Conservation (phyloP, 2,888 invertebrate genomes). For the Orthosia gothica region DNA sequence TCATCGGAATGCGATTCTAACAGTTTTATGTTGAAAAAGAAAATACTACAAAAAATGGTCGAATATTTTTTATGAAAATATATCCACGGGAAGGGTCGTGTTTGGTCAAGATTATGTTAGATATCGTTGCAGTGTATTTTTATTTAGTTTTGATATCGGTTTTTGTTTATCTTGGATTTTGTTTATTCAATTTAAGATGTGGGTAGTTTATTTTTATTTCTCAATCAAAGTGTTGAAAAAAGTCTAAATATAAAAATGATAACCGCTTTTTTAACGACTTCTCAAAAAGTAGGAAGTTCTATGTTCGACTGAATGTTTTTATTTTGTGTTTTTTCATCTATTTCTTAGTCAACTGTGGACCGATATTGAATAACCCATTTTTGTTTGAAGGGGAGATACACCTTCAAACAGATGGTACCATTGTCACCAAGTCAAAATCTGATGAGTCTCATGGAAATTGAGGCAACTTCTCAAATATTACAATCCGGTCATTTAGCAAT, state of each 20-base stretch:
- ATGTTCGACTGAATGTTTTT: too few relatives aligned
- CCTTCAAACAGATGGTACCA: too few relatives aligned
- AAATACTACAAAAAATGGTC: conserved; percentile 54
- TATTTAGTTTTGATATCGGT: conserved; percentile 34
- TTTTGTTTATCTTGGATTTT: conserved; percentile 23
- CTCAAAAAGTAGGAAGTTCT: too few relatives aligned
- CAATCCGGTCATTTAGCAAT: too few relatives aligned
- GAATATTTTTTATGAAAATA: conserved; percentile 58
- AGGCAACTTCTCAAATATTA: too few relatives aligned
- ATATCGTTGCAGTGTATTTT: conserved; percentile 40
- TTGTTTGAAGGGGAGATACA: too few relatives aligned
- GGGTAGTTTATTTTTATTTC: not conserved
- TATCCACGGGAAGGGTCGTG: conserved; percentile 49
- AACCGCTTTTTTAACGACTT: too few relatives aligned
- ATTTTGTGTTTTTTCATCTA: too few relatives aligned
- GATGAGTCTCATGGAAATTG: not conserved
- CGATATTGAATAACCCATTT: too few relatives aligned
- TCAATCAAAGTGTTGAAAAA: too few relatives aligned
- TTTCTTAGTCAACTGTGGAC: too few relatives aligned
- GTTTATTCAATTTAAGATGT: conserved; percentile 16
- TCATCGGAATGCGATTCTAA: conserved; percentile 56
- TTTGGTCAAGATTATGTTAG: conserved; percentile 51
- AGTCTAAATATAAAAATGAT: not conserved
- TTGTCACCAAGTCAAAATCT: too few relatives aligned
- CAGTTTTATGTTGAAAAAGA: conserved; percentile 54